Conservation (phyloP, 2,113 vertebrate species). For the Rhynchomys soricoides region DNA sequence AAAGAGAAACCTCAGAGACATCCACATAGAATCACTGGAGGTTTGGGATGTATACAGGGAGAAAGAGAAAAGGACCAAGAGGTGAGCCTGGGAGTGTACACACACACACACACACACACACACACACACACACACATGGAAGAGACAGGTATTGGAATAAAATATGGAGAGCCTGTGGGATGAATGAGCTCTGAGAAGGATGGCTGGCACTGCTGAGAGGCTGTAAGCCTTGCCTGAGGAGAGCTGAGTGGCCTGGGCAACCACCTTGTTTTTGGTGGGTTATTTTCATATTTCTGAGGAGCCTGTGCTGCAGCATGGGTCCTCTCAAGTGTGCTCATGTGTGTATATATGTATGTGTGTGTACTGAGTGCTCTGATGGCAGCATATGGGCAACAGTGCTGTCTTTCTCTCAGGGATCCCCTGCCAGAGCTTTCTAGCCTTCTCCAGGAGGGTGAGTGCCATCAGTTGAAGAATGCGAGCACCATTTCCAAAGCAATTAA, state of each 20-base stretch:
- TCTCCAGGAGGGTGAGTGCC: conserved; percentile 64
- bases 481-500: conserved; percentile 77
- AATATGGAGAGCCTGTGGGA: not conserved
- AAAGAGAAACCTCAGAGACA: conserved; percentile 6
- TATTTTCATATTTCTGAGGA: conserved; percentile 24
- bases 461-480: conserved; percentile 62
- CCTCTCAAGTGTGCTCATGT: not conserved
- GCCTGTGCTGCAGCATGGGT: not conserved
- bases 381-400: not conserved
- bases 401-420: not conserved
- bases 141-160: not conserved
- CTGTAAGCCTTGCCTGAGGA: not conserved
- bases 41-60: not conserved
- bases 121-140: not conserved
- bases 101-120: not conserved
- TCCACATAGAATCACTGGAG: not conserved
- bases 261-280: not conserved
- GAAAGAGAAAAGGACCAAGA: no score
- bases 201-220: not conserved
- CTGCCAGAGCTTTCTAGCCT: conserved; percentile 58
- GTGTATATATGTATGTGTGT: not conserved
- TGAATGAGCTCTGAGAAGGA: not conserved
- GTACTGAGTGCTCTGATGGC: not conserved
- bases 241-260: not conserved
- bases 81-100: no score